phyloP scores from a whole-genome alignment of 2,113 vertebrate genomes.

The Elephantulus edwardii region DNA sequence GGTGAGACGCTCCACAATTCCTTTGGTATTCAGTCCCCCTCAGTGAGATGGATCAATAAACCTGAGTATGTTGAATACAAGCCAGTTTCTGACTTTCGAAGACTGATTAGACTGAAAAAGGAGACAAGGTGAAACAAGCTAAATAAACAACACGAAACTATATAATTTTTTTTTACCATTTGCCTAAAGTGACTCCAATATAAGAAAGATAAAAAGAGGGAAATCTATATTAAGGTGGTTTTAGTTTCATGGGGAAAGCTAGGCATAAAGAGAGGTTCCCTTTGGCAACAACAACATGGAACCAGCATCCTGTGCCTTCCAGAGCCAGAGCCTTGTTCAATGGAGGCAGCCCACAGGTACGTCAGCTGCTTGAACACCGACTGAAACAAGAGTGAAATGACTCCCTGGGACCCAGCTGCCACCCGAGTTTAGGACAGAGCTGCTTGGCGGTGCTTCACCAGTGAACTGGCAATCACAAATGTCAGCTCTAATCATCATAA shows the following conservation, averaged over 20 bases:
- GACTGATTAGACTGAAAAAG: neutral
- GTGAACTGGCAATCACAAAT: constrained; percentile 62
- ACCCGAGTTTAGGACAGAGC: constrained; percentile 6
- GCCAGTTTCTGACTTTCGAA: neutral
- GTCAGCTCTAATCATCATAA: constrained; percentile 65
- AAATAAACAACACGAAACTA: neutral
- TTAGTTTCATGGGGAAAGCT: neutral
- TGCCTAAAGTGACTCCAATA: neutral
- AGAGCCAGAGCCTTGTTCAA: neutral
- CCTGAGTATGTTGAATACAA: constrained; percentile 19
- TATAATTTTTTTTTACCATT: neutral
- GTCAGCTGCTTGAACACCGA: neutral
- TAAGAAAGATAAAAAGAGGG: neutral
- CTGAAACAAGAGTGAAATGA: constrained; percentile 33
- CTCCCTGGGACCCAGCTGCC: constrained; percentile 26
- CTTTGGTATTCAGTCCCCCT: neutral
- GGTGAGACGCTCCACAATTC: neutral
- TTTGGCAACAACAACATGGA: neutral
- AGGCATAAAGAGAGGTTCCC: neutral
- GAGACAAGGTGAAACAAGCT: neutral
- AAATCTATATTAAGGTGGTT: too few species aligned
- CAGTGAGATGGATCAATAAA: neutral
- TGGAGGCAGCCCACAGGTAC: neutral
- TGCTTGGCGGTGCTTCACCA: constrained; percentile 37
- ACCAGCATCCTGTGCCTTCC: neutral